These are phyloP conservation scores for Sinopyrophorus schimmeli DNA, from an alignment of 2,888 invertebrate genomes.

Conservation along the genomic window DNA sequence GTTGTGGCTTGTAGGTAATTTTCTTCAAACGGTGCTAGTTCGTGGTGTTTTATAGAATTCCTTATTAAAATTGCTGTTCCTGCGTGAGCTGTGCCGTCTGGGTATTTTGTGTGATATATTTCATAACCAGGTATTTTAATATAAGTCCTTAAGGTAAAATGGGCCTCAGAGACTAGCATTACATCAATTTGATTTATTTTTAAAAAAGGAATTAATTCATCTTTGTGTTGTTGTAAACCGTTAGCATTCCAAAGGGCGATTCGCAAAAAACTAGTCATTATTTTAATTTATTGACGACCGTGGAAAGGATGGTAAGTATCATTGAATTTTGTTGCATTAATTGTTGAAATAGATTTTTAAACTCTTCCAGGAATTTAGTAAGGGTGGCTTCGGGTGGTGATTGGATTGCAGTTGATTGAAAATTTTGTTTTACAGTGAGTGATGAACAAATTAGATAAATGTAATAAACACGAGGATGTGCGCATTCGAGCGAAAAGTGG, in stretches of 20 bases:
- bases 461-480: too few species aligned
- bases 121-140: conserved; percentile 1
- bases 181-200: not conserved
- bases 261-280: not conserved
- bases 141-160: conserved; percentile 2
- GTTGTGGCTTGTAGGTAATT: conserved; percentile 4
- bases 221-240: conserved; percentile 2
- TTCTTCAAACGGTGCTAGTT: too few species aligned
- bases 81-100: too few species aligned
- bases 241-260: conserved; percentile 2
- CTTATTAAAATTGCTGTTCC: too few species aligned
- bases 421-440: not conserved
- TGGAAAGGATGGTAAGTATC: not conserved
- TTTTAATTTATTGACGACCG: conserved; percentile 1
- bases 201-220: not conserved
- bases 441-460: too few species aligned
- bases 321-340: conserved; percentile 1
- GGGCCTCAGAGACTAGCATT: not conserved
- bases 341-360: conserved; percentile 1
- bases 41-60: conserved; percentile 2
- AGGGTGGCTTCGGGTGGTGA: not conserved
- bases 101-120: conserved; percentile 1
- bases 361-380: conserved; percentile 5
- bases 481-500: too few species aligned
- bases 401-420: too few species aligned